Evolutionary conservation across 2,797 vertebrate species (phyloP).

Genomic region (Antennarius maculatus): DNA sequence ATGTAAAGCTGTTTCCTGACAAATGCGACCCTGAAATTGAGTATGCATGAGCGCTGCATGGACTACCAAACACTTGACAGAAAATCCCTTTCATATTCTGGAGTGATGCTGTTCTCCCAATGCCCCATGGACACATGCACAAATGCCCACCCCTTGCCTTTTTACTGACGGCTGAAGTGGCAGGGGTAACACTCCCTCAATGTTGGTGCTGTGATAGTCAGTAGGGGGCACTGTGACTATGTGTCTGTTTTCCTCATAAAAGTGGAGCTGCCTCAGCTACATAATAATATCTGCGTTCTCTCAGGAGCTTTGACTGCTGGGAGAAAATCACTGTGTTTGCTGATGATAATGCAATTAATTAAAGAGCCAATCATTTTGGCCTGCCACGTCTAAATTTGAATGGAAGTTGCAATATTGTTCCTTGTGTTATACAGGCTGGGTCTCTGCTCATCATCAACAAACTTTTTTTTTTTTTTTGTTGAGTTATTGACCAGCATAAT

Average conservation of each 20-base stretch:
- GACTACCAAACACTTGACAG: conserved; percentile 71
- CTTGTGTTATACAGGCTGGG: conserved; percentile 48
- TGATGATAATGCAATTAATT: conserved; percentile 83
- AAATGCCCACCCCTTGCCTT: conserved; percentile 58
- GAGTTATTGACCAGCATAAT: conserved; percentile 45
- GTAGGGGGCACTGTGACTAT: conserved; percentile 77
- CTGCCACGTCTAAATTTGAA: conserved; percentile 67
- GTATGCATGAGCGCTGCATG: conserved; percentile 71
- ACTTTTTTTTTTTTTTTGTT: conserved; percentile 38
- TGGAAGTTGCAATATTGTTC: conserved; percentile 67
- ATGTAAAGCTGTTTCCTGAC: conserved; percentile 75
- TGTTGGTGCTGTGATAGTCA: conserved; percentile 28
- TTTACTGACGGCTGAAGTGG: conserved; percentile 56
- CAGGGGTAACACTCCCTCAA: conserved; percentile 43
- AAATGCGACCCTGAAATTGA: conserved; percentile 71
- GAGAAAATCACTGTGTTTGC: conserved; percentile 80
- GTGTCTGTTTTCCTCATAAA: conserved; percentile 70
- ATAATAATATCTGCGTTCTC: conserved; percentile 76
- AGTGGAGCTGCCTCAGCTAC: conserved; percentile 60
- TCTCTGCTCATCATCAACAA: conserved; percentile 56
- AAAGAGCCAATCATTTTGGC: conserved; percentile 79
- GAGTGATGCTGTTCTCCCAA: conserved; percentile 64
- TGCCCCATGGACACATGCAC: conserved; percentile 66
- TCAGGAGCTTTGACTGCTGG: conserved; percentile 73
- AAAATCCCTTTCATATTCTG: conserved; percentile 68